A percentile compares a stretch with the other conserved stretches of the same genome.
These are phyloP conservation scores for Villa cingulata DNA, from an alignment of 2,888 invertebrate genomes.

Conservation along the genomic window DNA sequence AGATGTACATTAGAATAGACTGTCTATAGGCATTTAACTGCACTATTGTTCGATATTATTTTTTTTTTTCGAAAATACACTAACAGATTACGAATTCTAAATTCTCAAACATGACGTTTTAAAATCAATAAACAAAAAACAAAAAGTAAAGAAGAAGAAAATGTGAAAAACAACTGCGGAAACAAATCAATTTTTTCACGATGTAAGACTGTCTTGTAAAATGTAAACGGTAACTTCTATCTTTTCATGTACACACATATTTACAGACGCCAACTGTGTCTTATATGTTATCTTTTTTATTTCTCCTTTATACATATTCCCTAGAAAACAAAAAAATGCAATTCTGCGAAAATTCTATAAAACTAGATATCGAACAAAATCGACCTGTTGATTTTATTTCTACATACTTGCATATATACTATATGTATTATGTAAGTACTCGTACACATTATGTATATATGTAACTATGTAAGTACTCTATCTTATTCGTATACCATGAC, in stretches of 20 bases:
- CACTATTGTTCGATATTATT: too few species aligned
- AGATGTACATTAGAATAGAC: too few species aligned
- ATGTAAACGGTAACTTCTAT: neutral
- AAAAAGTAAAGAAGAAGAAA: constrained; percentile 3
- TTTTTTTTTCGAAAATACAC: too few species aligned
- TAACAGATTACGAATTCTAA: too few species aligned
- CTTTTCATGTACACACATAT: too few species aligned
- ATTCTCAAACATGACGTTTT: too few species aligned
- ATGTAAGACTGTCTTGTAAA: neutral
- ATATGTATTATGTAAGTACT: too few species aligned
- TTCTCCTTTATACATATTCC: too few species aligned
- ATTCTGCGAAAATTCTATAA: neutral
- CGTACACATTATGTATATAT: too few species aligned
- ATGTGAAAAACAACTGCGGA: constrained; percentile 6
- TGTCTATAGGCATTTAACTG: too few species aligned
- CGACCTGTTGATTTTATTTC: neutral
- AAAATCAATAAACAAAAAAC: too few species aligned
- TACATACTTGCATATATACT: too few species aligned
- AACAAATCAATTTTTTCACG: constrained; percentile 11
- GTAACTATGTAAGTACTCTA: neutral
- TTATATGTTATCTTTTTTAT: neutral
- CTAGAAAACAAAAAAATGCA: neutral
- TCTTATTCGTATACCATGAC: neutral
- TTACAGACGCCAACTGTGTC: neutral
- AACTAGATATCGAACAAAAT: neutral